Evolutionary conservation across 2,113 vertebrate genomes (phyloP), one percentile per base, ranked within the genome.

Genomic region (Chinchilla lanigera): DNA sequence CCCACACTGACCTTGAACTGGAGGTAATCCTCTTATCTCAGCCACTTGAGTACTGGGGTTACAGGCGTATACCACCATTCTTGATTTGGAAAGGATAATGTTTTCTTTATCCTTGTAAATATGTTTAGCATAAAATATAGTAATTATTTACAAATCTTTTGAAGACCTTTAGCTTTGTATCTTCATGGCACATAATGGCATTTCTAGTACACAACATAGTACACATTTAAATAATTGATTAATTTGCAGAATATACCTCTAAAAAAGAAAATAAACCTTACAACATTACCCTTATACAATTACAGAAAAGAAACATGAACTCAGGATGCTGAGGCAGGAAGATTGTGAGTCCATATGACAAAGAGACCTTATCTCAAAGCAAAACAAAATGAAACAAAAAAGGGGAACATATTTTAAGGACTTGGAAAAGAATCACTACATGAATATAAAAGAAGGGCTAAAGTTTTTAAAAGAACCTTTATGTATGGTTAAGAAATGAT

Each of bases 131-230:
- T 84, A 65, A 1, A 81, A 86, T 13, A 67, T 12, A 35, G 44
- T 35, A 80, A 92, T 71, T 33, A 9, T 87, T 93, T 20, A 82
- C 5, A 7, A 35, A 89, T 85, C 52, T 88, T 50, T 58, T 90
- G 93, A 86, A 69, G 52, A 81, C 11, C 38, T 92, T 93, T 87
- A 97, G 56, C 71, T 94, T 93, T 93, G 61, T 94, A 85, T 83
- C 26, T 87, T 97, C 54, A 61, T 96, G 61, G 44, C 5, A 63
- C 17, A 56, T 67, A 13, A 87, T n/a, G 61, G 1, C 86, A 47
- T 38, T 16, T 86, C 38, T 24, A 90, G 83, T 87, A 67, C 3
- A 54, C 30, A 91, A 84, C 82, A 69, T 11, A 87, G 67, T n/a
- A 65, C 90, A 38, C 38, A 92, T 38, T 96, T 86, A 94, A 95